A percentile compares a stretch with the other conserved stretches of the same genome.
Conservation (phyloP, 2,888 invertebrate genomes). For the Cabera pusaria region DNA sequence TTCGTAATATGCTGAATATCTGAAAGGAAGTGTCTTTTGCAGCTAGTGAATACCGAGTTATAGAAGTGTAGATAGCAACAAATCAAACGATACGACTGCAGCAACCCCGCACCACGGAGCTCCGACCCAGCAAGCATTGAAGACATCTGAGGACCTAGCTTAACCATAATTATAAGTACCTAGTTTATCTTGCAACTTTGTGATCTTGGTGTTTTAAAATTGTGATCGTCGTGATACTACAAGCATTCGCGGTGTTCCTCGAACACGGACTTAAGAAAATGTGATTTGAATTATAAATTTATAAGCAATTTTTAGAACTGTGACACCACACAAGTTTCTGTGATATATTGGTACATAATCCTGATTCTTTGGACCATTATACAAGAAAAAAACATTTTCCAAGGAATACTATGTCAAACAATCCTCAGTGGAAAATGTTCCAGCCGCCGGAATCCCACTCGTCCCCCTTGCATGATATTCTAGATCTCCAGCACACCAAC, state of each 20-base stretch:
- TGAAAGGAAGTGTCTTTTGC: conserved; percentile 59
- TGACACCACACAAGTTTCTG: conserved; percentile 70
- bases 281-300: conserved; percentile 71
- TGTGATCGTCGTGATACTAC: conserved; percentile 54
- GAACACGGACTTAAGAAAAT: conserved; percentile 66
- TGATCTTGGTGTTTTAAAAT: conserved; percentile 66
- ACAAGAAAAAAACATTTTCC: conserved; percentile 68
- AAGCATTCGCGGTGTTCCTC: conserved; percentile 58
- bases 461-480: conserved; percentile 92
- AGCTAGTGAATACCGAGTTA: conserved; percentile 61
- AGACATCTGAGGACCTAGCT: conserved; percentile 91
- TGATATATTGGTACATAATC: conserved; percentile 71
- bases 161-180: conserved; percentile 69
- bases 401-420: conserved; percentile 87
- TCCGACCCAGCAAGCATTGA: conserved; percentile 94
- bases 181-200: conserved; percentile 66
- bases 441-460: conserved; percentile 94
- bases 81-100: conserved; percentile 56
- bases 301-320: conserved; percentile 51
- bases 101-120: conserved; percentile 74
- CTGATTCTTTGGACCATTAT: conserved; percentile 72
- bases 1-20: too few species aligned
- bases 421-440: conserved; percentile 95
- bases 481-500: conserved; percentile 86
- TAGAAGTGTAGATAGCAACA: conserved; percentile 60